Evolutionary conservation across 2,888 invertebrate species (phyloP).

Genomic region (Heterodera filipjevi): DNA sequence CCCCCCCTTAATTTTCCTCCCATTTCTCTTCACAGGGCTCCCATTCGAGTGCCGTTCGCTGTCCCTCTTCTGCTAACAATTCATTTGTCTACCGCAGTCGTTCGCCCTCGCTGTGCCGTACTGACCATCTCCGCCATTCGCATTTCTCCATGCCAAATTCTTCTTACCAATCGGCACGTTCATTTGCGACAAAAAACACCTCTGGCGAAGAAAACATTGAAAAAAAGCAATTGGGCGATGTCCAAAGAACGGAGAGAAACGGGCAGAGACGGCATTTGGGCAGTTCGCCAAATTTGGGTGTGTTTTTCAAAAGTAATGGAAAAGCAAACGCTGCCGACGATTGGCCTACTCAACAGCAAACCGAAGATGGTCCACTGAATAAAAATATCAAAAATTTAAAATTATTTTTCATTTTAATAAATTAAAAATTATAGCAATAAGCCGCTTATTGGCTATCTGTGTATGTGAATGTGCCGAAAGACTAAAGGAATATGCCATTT

Average conservation of each 20-base stretch:
- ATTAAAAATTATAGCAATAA: background rate
- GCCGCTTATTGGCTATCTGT: no score
- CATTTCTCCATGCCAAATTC: constrained; percentile 11
- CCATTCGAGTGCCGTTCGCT: background rate
- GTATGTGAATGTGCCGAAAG: no score
- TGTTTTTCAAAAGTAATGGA: no score
- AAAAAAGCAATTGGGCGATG: background rate
- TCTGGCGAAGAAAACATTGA: background rate
- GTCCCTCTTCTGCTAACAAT: background rate
- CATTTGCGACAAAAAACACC: background rate
- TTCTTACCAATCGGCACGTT: constrained; percentile 12
- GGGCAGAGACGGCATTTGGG: background rate
- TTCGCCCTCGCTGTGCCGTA: background rate
- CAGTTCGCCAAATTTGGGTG: constrained; percentile 8
- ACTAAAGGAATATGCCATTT: no score
- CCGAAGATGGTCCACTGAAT: background rate
- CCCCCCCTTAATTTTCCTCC: no score
- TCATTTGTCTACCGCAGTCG: background rate
- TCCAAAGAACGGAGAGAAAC: background rate
- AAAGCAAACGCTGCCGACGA: no score
- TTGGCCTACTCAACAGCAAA: no score
- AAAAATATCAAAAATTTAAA: no score
- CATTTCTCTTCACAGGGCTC: background rate
- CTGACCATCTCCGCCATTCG: background rate
- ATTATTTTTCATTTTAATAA: no score